Evolutionary conservation across 2,888 invertebrate genomes (phyloP).

Genomic region (Galerucella pusilla): DNA sequence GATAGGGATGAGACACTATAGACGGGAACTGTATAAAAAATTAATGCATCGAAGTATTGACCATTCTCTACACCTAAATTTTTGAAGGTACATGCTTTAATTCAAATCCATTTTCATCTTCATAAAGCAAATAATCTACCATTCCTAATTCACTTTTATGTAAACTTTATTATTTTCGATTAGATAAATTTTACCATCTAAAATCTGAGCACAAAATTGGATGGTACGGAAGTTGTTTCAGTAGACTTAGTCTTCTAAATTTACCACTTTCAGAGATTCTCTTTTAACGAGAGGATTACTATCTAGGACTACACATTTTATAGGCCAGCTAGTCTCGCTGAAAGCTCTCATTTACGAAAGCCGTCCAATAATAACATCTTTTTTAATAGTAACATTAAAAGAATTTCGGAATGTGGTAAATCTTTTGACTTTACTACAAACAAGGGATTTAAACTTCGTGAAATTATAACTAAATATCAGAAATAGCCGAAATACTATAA

Average conservation of each 20-base stretch:
- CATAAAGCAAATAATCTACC: too few species aligned
- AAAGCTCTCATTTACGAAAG: neutral
- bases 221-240: constrained; percentile 24
- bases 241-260: constrained; percentile 18
- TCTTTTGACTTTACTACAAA: neutral
- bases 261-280: constrained; percentile 26
- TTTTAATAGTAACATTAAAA: neutral
- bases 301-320: neutral
- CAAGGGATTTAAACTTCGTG: too few species aligned
- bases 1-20: too few species aligned
- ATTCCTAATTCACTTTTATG: constrained; percentile 9
- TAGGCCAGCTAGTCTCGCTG: neutral
- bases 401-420: neutral
- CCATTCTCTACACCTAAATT: too few species aligned
- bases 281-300: constrained; percentile 30
- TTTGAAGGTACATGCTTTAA: too few species aligned
- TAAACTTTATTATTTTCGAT: constrained; percentile 27
- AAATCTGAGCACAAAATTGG: constrained; percentile 21
- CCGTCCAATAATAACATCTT: neutral
- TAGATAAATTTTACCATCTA: constrained; percentile 27
- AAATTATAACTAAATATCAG: too few species aligned
- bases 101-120: too few species aligned
- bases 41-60: too few species aligned
- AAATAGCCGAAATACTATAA: too few species aligned
- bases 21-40: too few species aligned